Percentiles rank a stretch among this genome's conserved stretches.
phyloP scores from a whole-genome alignment of 2,797 vertebrate genomes.

The Rhinogobio ventralis region DNA sequence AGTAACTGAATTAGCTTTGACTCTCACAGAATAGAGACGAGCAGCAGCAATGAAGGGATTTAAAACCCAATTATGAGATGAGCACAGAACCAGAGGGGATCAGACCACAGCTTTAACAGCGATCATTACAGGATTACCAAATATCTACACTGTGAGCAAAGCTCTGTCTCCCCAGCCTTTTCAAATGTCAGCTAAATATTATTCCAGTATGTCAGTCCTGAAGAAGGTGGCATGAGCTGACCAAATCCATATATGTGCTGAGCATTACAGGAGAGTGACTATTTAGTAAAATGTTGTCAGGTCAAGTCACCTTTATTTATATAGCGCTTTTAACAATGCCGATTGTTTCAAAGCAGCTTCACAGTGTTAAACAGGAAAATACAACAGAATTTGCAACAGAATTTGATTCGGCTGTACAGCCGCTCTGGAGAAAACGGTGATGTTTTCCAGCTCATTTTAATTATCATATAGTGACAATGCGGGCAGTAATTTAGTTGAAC shows the following conservation, averaged over 20 bases:
- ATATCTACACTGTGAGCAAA: neutral
- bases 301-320: too few species aligned
- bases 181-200: constrained; percentile 56
- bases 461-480: too few species aligned
- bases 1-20: constrained; percentile 46
- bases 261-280: neutral
- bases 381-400: too few species aligned
- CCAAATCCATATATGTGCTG: constrained; percentile 36
- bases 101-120: constrained; percentile 46
- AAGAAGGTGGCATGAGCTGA: neutral
- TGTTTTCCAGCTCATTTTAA: too few species aligned
- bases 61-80: constrained; percentile 61
- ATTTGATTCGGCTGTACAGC: too few species aligned
- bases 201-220: constrained; percentile 42
- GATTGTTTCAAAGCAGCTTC: too few species aligned
- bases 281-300: neutral
- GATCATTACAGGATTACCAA: constrained; percentile 31
- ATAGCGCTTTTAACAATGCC: too few species aligned
- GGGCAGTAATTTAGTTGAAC: too few species aligned
- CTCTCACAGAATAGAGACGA: constrained; percentile 38
- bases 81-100: constrained; percentile 51
- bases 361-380: too few species aligned
- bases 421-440: too few species aligned
- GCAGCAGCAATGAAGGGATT: constrained; percentile 45
- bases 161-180: neutral